Evolutionary conservation across 2,113 vertebrate species (phyloP), one percentile per base, ranked within the genome.

Genomic region (Cygnus atratus): DNA sequence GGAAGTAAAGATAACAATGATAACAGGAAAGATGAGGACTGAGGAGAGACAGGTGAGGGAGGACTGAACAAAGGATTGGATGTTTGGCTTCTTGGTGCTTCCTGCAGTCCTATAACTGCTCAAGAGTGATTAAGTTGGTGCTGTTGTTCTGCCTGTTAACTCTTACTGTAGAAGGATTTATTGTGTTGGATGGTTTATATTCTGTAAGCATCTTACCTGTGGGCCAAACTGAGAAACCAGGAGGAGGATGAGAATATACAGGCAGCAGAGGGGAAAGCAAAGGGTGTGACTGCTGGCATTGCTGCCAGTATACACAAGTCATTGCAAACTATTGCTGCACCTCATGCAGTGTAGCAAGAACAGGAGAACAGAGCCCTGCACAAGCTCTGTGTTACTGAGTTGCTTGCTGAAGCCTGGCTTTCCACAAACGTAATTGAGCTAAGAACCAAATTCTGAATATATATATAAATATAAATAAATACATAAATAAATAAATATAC

Each of bases 241-340:
- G n/a, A 20, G 46, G 3, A 8, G 13, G 9, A 72, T 0, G 1
- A 72, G 39, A 67, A 73, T 11, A 3, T 15, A 62, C 12, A 57
- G n/a, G 65, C 5, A 77, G 29, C 14, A 48, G n/a, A 37, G 6
- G 3, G 3, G 11, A 90, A 59, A 46, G 43, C 0, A 1, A 73
- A 73, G 18, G 5, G 5, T 33, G 1, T 80, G 22, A 28, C 26
- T 25, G 15, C 35, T 1, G 1, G 21, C 12, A 58, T 6, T 37
- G n/a, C 55, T 63, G 57, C 8, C 31, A 28, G 52, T 28, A 22
- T 48, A 54, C 52, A 54, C 48, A 39, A 5, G 25, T 68, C 35
- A 18, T 15, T 33, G 7, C 35, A 43, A 62, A 29, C 22, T 50
- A 10, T 33, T 4, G 7, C 19, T 15, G 11, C 3, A 31, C 55